Evolutionary conservation across 1,140 invertebrate species (phyloP).

Genomic region (Hyles vespertilio): DNA sequence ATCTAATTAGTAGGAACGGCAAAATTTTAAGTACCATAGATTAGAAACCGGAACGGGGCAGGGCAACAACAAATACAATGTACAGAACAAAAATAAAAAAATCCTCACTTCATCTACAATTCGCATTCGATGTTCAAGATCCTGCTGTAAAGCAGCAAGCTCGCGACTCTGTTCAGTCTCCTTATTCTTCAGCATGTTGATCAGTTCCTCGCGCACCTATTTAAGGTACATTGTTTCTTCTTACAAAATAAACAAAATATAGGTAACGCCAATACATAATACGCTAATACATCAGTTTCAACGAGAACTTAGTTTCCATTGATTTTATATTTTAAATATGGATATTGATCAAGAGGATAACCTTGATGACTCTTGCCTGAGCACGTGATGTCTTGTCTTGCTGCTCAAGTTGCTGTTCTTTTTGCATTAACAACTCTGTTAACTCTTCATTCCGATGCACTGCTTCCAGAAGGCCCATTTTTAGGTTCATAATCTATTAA

Average conservation of each 20-base stretch:
- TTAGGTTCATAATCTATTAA: conserved; percentile 64
- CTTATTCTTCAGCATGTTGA: conserved; percentile 69
- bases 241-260: conserved; percentile 12
- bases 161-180: conserved; percentile 65
- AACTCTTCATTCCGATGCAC: conserved; percentile 68
- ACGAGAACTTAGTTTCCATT: too few relatives aligned
- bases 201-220: conserved; percentile 73
- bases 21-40: too few relatives aligned
- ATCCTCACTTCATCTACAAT: conserved; percentile 67
- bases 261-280: too few relatives aligned
- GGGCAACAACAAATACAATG: too few relatives aligned
- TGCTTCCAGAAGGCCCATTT: conserved; percentile 57
- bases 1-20: too few relatives aligned
- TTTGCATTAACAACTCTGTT: conserved; percentile 63
- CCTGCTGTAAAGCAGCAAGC: conserved; percentile 50
- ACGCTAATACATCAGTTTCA: too few relatives aligned
- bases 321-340: neutral
- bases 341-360: conserved; percentile 22
- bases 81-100: conserved; percentile 23
- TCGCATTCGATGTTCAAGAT: conserved; percentile 65
- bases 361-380: conserved; percentile 73
- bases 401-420: conserved; percentile 73
- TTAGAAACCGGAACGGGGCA: too few relatives aligned
- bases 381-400: conserved; percentile 73
- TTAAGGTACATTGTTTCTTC: conserved; percentile 1